Evolutionary conservation across 2,797 vertebrate species (phyloP).

Genomic region (Brachymystax lenok): DNA sequence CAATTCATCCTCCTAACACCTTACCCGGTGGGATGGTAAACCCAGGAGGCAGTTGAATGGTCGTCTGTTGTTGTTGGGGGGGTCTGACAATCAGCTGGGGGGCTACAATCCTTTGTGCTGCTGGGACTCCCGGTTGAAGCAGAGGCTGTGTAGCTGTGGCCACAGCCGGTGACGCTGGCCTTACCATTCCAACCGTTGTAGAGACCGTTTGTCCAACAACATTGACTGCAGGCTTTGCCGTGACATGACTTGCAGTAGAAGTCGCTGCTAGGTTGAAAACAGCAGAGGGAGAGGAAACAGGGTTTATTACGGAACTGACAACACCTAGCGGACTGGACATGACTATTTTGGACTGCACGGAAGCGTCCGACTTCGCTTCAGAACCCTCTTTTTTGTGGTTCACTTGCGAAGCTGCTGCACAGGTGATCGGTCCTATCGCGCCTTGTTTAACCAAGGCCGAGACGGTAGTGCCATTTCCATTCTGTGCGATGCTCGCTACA

Average conservation of each 20-base stretch:
- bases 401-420: slow-evolving; percentile 56
- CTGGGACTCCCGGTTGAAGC: slow-evolving; percentile 71
- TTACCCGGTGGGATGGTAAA: slow-evolving; percentile 89
- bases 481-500: slow-evolving; percentile 79
- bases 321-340: slow-evolving; percentile 62
- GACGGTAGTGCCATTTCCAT: slow-evolving; percentile 76
- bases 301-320: slow-evolving; percentile 67
- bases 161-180: slow-evolving; percentile 61
- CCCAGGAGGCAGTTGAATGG: slow-evolving; percentile 86
- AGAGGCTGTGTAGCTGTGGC: slow-evolving; percentile 65
- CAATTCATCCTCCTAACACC: slow-evolving; percentile 38
- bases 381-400: slow-evolving; percentile 63
- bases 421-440: slow-evolving; percentile 48
- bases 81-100: slow-evolving; percentile 87
- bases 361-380: slow-evolving; percentile 59
- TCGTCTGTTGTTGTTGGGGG: slow-evolving; percentile 81
- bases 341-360: slow-evolving; percentile 72
- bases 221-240: slow-evolving; percentile 60
- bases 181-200: slow-evolving; percentile 64
- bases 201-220: slow-evolving; percentile 56
- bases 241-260: slow-evolving; percentile 47
- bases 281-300: slow-evolving; percentile 51
- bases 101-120: slow-evolving; percentile 79
- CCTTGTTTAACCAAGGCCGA: slow-evolving; percentile 73
- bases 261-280: slow-evolving; percentile 59